These are phyloP conservation scores for Trichoplusia ni DNA, from an alignment of 1,140 invertebrate species.

Conservation along the genomic window DNA sequence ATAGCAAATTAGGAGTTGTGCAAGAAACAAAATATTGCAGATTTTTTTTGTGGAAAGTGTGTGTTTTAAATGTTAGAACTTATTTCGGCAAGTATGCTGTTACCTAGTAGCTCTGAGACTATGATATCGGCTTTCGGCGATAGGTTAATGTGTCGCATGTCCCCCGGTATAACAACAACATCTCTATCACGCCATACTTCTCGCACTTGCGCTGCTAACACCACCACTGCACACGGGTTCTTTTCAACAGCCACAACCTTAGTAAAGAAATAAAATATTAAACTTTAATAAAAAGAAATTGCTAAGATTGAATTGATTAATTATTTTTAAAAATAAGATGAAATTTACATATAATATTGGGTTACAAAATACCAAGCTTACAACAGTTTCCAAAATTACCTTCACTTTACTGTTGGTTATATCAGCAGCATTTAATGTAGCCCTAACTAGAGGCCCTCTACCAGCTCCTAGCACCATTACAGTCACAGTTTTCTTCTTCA, in stretches of 20 bases:
- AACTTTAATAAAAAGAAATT: no score
- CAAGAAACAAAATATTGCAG: no score
- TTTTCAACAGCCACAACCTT: constrained; percentile 98
- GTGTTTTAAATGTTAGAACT: no score
- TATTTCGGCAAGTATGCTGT: no score
- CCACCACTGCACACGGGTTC: constrained; percentile 97
- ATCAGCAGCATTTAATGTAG: constrained; percentile 90
- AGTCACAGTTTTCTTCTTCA: constrained; percentile 72
- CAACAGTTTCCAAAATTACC: constrained; percentile 55
- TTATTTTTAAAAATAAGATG: no score
- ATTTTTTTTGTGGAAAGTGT: no score
- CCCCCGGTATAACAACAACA: constrained; percentile 88
- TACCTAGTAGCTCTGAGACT: constrained; percentile 95
- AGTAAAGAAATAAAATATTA: neutral
- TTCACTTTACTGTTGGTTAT: constrained; percentile 84
- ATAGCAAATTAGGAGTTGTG: neutral
- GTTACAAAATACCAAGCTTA: no score
- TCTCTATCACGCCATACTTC: constrained; percentile 90
- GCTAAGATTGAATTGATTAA: no score
- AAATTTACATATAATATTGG: no score
- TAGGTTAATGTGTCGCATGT: constrained; percentile 94
- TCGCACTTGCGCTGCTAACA: constrained; percentile 90
- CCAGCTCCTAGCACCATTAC: constrained; percentile 98
- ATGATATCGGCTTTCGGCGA: constrained; percentile 96
- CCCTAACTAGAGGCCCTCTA: constrained; percentile 95